Conservation (phyloP, 1,140 invertebrate genomes). For the Polypedilum pembai region DNA sequence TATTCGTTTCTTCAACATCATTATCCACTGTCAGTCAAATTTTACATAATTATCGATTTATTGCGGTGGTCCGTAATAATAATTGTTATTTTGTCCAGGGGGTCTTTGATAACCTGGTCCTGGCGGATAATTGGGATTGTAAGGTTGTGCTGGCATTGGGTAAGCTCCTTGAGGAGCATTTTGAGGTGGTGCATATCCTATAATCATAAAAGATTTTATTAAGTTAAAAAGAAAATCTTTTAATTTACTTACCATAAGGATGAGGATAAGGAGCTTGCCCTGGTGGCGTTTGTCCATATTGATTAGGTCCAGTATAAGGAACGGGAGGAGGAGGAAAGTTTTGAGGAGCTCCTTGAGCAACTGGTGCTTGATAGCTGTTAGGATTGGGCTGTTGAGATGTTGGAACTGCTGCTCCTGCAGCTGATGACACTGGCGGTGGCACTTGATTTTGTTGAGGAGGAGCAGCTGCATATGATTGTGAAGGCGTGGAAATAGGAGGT, state of each 20-base stretch:
- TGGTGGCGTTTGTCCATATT: conserved; percentile 34
- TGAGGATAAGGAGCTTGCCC: conserved; percentile 37
- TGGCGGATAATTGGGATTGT: conserved; percentile 4
- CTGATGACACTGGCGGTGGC: conserved; percentile 32
- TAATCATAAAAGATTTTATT: too few relatives aligned
- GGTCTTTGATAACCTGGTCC: not conserved
- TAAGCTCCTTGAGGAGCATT: conserved; percentile 39
- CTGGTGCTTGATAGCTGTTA: too few relatives aligned
- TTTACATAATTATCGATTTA: not conserved
- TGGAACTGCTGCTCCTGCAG: too few relatives aligned
- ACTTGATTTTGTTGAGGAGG: conserved; percentile 29
- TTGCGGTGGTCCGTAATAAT: not conserved
- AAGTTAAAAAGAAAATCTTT: too few relatives aligned
- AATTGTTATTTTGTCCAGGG: not conserved
- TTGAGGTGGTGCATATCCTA: not conserved
- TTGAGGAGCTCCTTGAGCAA: too few relatives aligned
- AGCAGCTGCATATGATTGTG: not conserved
- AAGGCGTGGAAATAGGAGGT: conserved; percentile 32
- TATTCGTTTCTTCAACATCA: too few relatives aligned
- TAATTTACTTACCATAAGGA: too few relatives aligned
- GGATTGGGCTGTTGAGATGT: too few relatives aligned
- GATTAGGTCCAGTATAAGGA: not conserved
- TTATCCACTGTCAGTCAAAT: not conserved
- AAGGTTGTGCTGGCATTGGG: conserved; percentile 31
- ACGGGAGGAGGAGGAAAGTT: not conserved